Evolutionary conservation across 1,140 invertebrate species (phyloP).

Genomic region (Aplysia californica): DNA sequence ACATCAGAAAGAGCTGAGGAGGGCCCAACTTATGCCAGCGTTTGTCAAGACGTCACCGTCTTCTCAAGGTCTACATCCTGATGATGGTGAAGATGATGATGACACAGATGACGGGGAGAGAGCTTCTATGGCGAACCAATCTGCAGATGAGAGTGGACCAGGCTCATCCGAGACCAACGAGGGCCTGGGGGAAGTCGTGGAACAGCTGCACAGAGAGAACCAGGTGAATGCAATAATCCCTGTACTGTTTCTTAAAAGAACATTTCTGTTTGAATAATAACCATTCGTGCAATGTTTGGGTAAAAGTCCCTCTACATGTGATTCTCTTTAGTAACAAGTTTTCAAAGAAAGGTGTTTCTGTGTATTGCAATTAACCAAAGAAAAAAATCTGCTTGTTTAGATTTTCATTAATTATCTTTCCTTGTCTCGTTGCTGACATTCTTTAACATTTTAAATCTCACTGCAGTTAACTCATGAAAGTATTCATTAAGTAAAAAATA

Average conservation of each 20-base stretch:
- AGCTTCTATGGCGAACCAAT: not conserved
- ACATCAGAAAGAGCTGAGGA: conserved; percentile 25
- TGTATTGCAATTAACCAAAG: too few relatives aligned
- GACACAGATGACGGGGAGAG: conserved; percentile 6
- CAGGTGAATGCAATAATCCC: conserved; percentile 39
- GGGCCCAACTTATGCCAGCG: not conserved
- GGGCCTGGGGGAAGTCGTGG: conserved; percentile 36
- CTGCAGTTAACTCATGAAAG: too few relatives aligned
- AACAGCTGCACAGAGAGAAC: conserved; percentile 50
- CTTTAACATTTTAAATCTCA: too few relatives aligned
- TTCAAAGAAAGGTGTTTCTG: too few relatives aligned
- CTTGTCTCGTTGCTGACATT: too few relatives aligned
- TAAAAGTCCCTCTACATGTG: not conserved
- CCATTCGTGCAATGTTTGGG: not conserved
- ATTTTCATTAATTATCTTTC: conserved; percentile 3
- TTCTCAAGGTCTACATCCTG: too few relatives aligned
- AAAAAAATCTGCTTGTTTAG: not conserved
- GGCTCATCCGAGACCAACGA: not conserved
- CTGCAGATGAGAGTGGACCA: not conserved
- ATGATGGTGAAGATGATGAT: too few relatives aligned
- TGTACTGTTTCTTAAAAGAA: not conserved
- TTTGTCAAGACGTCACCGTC: too few relatives aligned
- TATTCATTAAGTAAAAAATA: too few relatives aligned
- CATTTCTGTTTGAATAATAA: not conserved
- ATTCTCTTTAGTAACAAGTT: not conserved